Base-by-base conservation (phyloP, 1,140 invertebrate genomes). In the Drosophila simulans region DNA sequence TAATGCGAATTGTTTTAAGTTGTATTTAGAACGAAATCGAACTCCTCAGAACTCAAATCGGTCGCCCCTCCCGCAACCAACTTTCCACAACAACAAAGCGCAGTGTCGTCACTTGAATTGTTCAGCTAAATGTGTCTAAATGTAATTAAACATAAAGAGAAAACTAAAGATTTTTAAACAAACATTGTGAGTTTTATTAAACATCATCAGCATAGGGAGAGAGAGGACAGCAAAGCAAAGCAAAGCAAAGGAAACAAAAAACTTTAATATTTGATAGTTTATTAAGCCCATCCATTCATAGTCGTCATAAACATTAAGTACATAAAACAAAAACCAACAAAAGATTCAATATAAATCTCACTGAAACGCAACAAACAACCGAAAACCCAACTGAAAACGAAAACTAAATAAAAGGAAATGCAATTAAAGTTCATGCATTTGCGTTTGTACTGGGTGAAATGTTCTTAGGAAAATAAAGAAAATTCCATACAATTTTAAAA, bases 261-360 rank as follows among this genome's bases (percentile, higher is more conserved):
- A 80, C 72, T 90, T 89, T 90, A 89, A 89, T 89, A 89, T 77
- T 89, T 89, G 84, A 86, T 86, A 86, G 83, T 89, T 89, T 86
- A 79, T 86, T 86, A 86, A 88, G 83, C 79, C 84, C 83, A 86
- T 86, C 83, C 83, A 86, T 86, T 86, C 83, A 86, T 82, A 89
- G 83, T 86, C 83, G 83, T 86, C 83, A 86, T 86, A 89, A 86
- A 83, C 79, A 86, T 86, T 86, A 86, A 88, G 84, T 84, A 77
- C 64, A 88, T 80, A 62, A 68, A 83, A 42, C 27, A 51, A 48
- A 45, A 69, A 65, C 46, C 64, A 43, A 48, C 39, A 64, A 46
- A 51, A 13, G 64, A 81, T 52, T 62, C 58, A 74, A 66, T 22
- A 79, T 68, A 79, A 84, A 80, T 77, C 51, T 70, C 68, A 71